Base-by-base conservation (phyloP, 2,888 invertebrate genomes). In the Pyralis farinalis region DNA sequence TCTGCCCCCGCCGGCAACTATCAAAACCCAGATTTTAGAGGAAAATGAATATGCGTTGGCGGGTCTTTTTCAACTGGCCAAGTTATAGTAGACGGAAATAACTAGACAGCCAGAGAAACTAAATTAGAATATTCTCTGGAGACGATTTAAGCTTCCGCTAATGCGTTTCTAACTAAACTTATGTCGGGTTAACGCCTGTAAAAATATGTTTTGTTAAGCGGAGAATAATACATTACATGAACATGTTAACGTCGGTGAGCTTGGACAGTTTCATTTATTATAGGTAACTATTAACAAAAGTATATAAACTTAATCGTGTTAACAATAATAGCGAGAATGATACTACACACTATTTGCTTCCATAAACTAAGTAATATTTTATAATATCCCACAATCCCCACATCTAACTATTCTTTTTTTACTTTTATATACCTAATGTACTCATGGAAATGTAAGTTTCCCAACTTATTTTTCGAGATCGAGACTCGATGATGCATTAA, bases 61-160 rank as follows among this genome's bases (percentile, higher is more conserved):
- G 66, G 81, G 33, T 70, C 84, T 57, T 8, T 20, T 37, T 64
- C 46, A 51, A 62, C 47, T 77, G 75, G 85, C 49, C 59, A 58
- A 51, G 57, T 63, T 59, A 54, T 46, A 50, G 54, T 64, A 74
- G 79, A 81, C 80, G 75, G 73, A 79, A 81, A 83, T 81, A 84
- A 79, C 82, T 76, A 80, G 71, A 77, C 71, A 71, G 72, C 74
- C 75, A 63, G 72, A 64, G 72, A 68, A 71, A 76, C 77, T 69
- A 78, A 85, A 80, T 86, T 83, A 82, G 78, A 83, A 77, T 81
- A 79, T 67, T 77, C 76, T 71, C 74, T 64, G 58, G 74, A 72
- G 77, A 63, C 53, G 47, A 55, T 76, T 75, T 63, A 62, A 73
- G 69, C 68, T 79, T 72, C 69, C 63, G 67, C 65, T 77, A 68